Percentiles rank a stretch among this genome's conserved stretches.
Evolutionary conservation across 2,888 invertebrate genomes (phyloP).

Genomic region (Brachypalpus laphriformis): DNA sequence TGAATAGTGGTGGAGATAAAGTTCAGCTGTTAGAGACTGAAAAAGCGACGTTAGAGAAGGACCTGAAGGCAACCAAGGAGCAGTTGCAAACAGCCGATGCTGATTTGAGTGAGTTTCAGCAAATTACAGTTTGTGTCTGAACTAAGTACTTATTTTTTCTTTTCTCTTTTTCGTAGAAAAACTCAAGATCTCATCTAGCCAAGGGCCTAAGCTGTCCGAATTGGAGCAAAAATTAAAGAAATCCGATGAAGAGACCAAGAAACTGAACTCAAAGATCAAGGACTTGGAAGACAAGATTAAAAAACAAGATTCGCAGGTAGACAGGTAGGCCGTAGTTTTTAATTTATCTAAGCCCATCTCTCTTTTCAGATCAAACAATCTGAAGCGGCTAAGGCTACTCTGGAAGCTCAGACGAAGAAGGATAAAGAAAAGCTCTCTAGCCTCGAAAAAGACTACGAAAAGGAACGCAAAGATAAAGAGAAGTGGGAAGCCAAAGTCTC

Average conservation of each 20-base stretch:
- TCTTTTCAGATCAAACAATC: slow-evolving; percentile 83
- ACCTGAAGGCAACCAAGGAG: slow-evolving; percentile 87
- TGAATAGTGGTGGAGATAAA: slow-evolving; percentile 82
- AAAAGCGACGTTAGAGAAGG: slow-evolving; percentile 86
- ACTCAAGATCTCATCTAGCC: slow-evolving; percentile 78
- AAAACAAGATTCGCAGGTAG: slow-evolving; percentile 83
- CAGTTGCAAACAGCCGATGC: slow-evolving; percentile 86
- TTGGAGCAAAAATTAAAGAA: slow-evolving; percentile 88
- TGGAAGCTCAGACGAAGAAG: slow-evolving; percentile 83
- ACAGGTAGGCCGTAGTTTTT: not conserved
- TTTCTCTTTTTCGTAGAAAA: slow-evolving; percentile 75
- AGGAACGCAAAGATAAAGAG: slow-evolving; percentile 85
- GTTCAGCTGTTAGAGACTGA: slow-evolving; percentile 86
- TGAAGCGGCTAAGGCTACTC: slow-evolving; percentile 82
- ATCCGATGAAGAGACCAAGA: slow-evolving; percentile 87
- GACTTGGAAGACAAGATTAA: slow-evolving; percentile 84
- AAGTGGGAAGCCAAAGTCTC: slow-evolving; percentile 87
- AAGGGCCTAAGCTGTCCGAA: slow-evolving; percentile 86
- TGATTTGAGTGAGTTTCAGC: slow-evolving; percentile 78
- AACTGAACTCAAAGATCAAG: slow-evolving; percentile 84
- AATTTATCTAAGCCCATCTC: not conserved
- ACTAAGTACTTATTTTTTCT: not conserved
- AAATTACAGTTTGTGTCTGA: not conserved
- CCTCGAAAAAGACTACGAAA: slow-evolving; percentile 87
- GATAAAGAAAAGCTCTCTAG: slow-evolving; percentile 83